phyloP scores from a whole-genome alignment of 2,888 invertebrate genomes.

The Cephus spinipes region DNA sequence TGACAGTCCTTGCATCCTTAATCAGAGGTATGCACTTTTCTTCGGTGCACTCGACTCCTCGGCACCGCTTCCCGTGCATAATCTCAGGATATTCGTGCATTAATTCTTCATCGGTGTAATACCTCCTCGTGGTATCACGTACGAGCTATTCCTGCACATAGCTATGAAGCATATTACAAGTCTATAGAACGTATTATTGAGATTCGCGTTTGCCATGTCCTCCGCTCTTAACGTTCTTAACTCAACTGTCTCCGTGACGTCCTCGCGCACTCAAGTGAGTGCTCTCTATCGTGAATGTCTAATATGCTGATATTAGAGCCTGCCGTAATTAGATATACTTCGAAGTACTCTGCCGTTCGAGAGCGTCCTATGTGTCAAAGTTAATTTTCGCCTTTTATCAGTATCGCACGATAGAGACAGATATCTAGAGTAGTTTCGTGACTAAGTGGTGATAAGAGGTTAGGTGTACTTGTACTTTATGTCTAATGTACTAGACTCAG shows the following conservation, averaged over 20 bases:
- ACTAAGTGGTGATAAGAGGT: neutral
- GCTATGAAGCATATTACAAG: neutral
- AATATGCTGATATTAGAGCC: neutral
- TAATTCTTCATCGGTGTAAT: neutral
- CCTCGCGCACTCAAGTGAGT: neutral
- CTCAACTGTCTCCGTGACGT: neutral
- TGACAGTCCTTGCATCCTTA: constrained; percentile 38
- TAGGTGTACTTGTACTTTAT: neutral
- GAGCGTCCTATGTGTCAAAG: neutral
- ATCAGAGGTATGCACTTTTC: constrained; percentile 31
- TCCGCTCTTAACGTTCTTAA: neutral
- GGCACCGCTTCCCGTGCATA: neutral
- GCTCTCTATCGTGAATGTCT: neutral
- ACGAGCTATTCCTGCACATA: neutral
- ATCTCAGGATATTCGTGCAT: neutral
- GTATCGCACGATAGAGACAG: neutral
- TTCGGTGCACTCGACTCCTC: constrained; percentile 8
- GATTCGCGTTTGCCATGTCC: neutral
- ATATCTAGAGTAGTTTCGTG: neutral
- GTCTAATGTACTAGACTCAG: neutral
- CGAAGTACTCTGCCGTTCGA: neutral
- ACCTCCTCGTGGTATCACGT: neutral
- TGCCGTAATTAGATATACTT: neutral
- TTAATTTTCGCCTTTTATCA: neutral
- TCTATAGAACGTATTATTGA: neutral